phyloP scores from a whole-genome alignment of 2,797 vertebrate species.

The Pseudocheirus occidentalis region DNA sequence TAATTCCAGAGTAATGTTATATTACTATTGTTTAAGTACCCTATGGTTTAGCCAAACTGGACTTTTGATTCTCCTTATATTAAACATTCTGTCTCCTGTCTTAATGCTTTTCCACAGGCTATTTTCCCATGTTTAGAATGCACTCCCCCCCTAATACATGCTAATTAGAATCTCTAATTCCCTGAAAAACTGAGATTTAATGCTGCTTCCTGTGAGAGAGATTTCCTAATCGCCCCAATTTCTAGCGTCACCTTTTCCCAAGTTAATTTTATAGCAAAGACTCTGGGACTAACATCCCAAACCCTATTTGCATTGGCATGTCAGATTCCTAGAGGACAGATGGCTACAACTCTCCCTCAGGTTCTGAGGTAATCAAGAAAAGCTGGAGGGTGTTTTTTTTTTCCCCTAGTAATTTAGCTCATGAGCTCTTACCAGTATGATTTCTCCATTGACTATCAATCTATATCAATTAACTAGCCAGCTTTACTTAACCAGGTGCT shows the following conservation, averaged over 20 bases:
- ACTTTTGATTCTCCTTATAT: neutral
- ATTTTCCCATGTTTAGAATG: neutral
- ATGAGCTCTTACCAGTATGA: neutral
- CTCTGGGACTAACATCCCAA: neutral
- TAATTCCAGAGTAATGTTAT: neutral
- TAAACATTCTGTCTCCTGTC: neutral
- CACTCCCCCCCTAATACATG: neutral
- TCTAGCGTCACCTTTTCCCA: neutral
- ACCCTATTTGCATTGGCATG: neutral
- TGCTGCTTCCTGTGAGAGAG: neutral
- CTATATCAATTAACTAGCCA: neutral
- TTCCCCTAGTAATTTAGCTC: neutral
- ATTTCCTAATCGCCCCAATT: neutral
- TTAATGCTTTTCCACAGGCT: neutral
- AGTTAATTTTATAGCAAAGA: neutral
- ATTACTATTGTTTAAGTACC: neutral
- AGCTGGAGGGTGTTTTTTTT: neutral
- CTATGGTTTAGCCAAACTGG: neutral
- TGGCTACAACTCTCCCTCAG: neutral
- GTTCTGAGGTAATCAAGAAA: neutral
- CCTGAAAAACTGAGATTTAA: neutral
- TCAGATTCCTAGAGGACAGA: neutral
- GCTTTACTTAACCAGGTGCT: neutral
- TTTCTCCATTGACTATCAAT: neutral
- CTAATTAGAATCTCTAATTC: neutral